These are phyloP conservation scores for Spinibarbus caldwelli DNA, from an alignment of 2,797 vertebrate genomes.

Conservation along the genomic window DNA sequence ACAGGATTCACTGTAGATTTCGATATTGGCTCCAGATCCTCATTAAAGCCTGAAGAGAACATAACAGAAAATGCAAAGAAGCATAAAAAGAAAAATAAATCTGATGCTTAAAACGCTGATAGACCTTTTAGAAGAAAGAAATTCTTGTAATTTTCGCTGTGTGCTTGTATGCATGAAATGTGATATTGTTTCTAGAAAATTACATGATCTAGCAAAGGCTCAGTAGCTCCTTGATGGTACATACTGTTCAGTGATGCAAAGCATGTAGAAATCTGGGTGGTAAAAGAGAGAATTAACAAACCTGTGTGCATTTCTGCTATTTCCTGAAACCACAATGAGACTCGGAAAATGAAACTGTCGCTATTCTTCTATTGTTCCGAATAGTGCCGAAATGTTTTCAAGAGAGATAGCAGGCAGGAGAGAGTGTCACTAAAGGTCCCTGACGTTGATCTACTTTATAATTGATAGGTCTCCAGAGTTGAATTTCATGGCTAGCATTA, in stretches of 20 bases:
- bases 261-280: neutral
- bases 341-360: conserved; percentile 18
- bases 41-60: too few species aligned
- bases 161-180: neutral
- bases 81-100: too few species aligned
- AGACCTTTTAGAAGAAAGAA: conserved; percentile 9
- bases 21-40: neutral
- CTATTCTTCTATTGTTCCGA: conserved; percentile 19
- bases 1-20: neutral
- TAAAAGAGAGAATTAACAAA: neutral
- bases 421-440: conserved; percentile 56
- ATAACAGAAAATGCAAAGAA: too few species aligned
- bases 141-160: neutral
- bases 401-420: conserved; percentile 42
- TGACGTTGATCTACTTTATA: conserved; percentile 61
- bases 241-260: conserved; percentile 17
- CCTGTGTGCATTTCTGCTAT: neutral
- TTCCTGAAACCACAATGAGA: conserved; percentile 6
- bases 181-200: conserved; percentile 15
- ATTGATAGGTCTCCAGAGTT: conserved; percentile 64
- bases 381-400: conserved; percentile 8
- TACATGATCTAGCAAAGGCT: neutral
- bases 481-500: conserved; percentile 64
- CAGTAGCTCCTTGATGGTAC: neutral
- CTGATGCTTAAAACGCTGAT: too few species aligned